A percentile compares a stretch with the other conserved stretches of the same genome.
Evolutionary conservation across 2,113 vertebrate genomes (phyloP).

Genomic region (Bostrychus sinensis): DNA sequence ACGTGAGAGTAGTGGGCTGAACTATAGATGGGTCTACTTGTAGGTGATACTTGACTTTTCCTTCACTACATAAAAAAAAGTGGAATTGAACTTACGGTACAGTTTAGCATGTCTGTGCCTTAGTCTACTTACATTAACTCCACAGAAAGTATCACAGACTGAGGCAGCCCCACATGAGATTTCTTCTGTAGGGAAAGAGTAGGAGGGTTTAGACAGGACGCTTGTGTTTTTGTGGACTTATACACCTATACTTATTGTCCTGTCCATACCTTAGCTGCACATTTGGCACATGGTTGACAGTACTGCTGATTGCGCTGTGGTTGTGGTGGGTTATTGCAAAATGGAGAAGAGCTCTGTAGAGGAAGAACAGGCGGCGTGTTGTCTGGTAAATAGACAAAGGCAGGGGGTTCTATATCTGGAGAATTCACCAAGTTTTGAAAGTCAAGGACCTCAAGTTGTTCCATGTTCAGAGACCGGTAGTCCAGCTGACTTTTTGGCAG

Average conservation of each 20-base stretch:
- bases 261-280: neutral
- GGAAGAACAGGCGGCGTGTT: neutral
- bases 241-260: too few relatives aligned
- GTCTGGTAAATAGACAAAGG: neutral
- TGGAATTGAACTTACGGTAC: neutral
- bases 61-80: neutral
- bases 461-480: neutral
- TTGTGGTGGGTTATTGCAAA: neutral
- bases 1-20: neutral
- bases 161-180: neutral
- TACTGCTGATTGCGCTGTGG: neutral
- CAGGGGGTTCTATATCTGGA: neutral
- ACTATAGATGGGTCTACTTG: neutral
- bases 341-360: neutral
- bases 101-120: neutral
- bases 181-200: neutral
- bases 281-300: neutral
- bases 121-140: conserved; percentile 7
- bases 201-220: neutral
- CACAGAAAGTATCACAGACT: neutral
- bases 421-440: neutral
- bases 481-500: neutral
- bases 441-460: neutral
- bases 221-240: too few relatives aligned
- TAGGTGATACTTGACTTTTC: neutral